Evolutionary conservation across 2,113 vertebrate species (phyloP).

Genomic region (Odocoileus hemionus): DNA sequence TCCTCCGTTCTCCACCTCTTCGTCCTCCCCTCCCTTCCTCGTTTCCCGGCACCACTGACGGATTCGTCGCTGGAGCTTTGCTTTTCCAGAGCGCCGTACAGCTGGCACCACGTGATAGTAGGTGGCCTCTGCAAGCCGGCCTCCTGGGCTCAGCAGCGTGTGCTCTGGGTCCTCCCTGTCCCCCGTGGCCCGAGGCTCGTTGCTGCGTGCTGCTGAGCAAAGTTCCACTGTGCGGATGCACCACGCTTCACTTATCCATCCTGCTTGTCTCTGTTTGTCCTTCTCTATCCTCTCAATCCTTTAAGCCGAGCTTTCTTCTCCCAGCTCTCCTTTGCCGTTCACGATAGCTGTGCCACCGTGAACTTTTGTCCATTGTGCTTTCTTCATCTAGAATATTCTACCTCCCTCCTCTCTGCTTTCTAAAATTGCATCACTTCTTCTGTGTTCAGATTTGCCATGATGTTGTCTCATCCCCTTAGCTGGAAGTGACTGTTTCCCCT

Average conservation of each 20-base stretch:
- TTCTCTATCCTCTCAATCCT: background rate
- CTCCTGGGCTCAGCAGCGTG: background rate
- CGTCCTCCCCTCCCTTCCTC: accelerated
- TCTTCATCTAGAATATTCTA: background rate
- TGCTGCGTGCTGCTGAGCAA: background rate
- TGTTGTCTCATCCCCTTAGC: background rate
- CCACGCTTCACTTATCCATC: background rate
- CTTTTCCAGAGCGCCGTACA: background rate
- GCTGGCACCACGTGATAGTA: accelerated
- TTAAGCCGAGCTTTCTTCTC: background rate
- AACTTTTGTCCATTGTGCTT: background rate
- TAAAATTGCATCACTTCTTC: background rate
- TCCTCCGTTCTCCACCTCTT: background rate
- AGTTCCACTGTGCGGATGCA: accelerated
- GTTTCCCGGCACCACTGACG: background rate
- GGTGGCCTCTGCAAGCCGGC: background rate
- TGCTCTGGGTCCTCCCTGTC: background rate
- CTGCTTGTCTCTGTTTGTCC: background rate
- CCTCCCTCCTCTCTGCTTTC: background rate
- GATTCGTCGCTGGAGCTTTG: background rate
- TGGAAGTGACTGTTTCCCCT: background rate
- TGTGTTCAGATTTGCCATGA: background rate
- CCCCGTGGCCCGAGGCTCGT: background rate
- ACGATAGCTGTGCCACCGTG: accelerated
- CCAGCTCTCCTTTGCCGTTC: background rate